These are phyloP conservation scores for Synergus gifuensis DNA, from an alignment of 2,888 invertebrate genomes.

Conservation along the genomic window DNA sequence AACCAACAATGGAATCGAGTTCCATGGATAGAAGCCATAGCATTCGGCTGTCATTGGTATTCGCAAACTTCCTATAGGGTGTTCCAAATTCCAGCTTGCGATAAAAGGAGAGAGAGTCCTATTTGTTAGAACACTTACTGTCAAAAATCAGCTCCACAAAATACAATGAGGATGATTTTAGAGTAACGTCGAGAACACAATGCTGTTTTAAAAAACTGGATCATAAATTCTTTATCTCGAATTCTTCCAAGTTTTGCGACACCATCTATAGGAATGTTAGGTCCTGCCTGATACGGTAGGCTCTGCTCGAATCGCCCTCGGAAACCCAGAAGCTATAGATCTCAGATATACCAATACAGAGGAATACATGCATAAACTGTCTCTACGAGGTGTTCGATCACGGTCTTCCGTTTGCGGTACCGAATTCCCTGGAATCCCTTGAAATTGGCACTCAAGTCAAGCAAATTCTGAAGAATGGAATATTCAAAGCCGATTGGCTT, in stretches of 20 bases:
- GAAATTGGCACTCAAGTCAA: constrained; percentile 51
- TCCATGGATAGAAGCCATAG: constrained; percentile 59
- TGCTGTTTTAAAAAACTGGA: background rate
- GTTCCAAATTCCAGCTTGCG: background rate
- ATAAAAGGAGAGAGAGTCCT: background rate
- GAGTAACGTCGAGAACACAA: too few relatives aligned
- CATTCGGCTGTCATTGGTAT: constrained; percentile 59
- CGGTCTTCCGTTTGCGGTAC: constrained; percentile 56
- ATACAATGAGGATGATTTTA: too few relatives aligned
- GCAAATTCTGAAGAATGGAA: constrained; percentile 43
- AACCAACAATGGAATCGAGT: constrained; percentile 67
- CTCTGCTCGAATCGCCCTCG: constrained; percentile 55
- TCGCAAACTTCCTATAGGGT: constrained; percentile 31
- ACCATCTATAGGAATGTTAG: constrained; percentile 57
- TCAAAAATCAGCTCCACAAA: too few relatives aligned
- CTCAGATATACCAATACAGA: constrained; percentile 48
- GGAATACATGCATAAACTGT: constrained; percentile 57
- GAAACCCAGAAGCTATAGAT: constrained; percentile 53
- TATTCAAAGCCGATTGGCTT: background rate
- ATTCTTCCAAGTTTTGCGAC: constrained; percentile 44
- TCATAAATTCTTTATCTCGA: constrained; percentile 3
- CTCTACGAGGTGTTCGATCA: constrained; percentile 57
- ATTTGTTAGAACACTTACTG: too few relatives aligned
- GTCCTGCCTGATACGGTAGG: constrained; percentile 42
- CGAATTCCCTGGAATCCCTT: constrained; percentile 59